Percentiles rank a stretch among this genome's conserved stretches.
phyloP scores from a whole-genome alignment of 2,888 invertebrate species.

The Latrodectus hesperus region DNA sequence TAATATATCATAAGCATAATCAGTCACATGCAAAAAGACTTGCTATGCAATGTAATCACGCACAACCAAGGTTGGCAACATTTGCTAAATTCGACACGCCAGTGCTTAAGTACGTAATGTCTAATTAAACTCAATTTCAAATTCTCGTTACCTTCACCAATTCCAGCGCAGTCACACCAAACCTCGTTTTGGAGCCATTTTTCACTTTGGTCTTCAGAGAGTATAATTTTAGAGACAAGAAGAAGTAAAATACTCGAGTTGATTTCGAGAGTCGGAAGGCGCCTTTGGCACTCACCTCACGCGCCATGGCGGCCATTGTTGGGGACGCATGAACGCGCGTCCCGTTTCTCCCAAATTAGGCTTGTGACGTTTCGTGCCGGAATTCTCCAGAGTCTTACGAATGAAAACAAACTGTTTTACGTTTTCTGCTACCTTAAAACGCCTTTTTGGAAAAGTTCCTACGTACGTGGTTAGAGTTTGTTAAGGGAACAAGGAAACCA shows the following conservation, averaged over 20 bases:
- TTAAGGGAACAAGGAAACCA: background rate
- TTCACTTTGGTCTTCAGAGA: background rate
- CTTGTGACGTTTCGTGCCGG: background rate
- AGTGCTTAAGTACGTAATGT: too few species aligned
- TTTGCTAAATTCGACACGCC: too few species aligned
- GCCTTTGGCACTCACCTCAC: background rate
- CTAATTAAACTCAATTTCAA: too few species aligned
- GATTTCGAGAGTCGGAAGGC: background rate
- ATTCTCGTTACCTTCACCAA: too few species aligned
- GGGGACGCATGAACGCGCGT: background rate
- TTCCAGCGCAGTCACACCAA: background rate
- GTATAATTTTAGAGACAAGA: background rate
- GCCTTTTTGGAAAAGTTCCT: background rate
- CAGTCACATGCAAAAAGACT: too few species aligned
- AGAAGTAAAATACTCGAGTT: background rate
- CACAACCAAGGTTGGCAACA: too few species aligned
- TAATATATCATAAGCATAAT: too few species aligned
- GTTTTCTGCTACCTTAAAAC: background rate
- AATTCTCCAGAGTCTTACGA: background rate
- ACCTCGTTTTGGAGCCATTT: background rate
- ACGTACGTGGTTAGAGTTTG: constrained; percentile 2
- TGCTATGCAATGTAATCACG: too few species aligned
- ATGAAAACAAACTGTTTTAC: background rate
- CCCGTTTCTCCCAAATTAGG: background rate
- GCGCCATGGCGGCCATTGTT: background rate